Base-by-base conservation (phyloP, 2,113 vertebrate genomes). In the Helogale parvula region DNA sequence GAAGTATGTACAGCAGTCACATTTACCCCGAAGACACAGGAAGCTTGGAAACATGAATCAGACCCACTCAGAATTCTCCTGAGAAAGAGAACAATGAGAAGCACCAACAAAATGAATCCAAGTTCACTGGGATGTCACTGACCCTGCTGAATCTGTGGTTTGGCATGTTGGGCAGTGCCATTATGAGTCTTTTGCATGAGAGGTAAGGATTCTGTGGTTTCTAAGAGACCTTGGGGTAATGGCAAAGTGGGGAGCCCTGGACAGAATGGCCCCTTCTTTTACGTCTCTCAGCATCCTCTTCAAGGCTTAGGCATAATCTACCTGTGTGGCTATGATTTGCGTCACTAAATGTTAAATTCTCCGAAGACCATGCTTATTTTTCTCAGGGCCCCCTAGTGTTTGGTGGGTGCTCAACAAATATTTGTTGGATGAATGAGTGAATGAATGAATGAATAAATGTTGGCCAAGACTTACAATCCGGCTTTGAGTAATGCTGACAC, bases 11-110 rank as follows among this genome's bases (percentile, higher is more conserved):
- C 21, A 47, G 29, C 45, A 31, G 80, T 38, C 69, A 71, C 71
- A 19, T 52, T 65, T 35, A 82, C 47, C 74, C 71, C 1, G 23
- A 90, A 95, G 68, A 74, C 68, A 68, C 23, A 27, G 57, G 69
- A 86, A 76, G 27, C 92, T 84, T 69, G 57, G 52, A 96, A 94
- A 88, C 85, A 63, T n/a, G 81, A 81, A 71, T 77, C 80, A 82
- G 84, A 85, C 15, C 81, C 82, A 19, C 23, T 90, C 57, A 52
- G 84, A 95, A 79, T 63, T 74, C 83, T 96, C 90, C 72, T 9
- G 25, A 66, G 82, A 38, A 68, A 84, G 63, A 21, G 47, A 77
- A 35, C 79, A 57, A 8, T 1, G 57, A 90, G 80, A 90, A 84
- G 15, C 31, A 60, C 60, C 33, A 41, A 38, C 29, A 35, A 69